A percentile compares a stretch with the other conserved stretches of the same genome.
These are phyloP conservation scores for Diachasma alloeum DNA, from an alignment of 1,140 invertebrate species.

Conservation along the genomic window DNA sequence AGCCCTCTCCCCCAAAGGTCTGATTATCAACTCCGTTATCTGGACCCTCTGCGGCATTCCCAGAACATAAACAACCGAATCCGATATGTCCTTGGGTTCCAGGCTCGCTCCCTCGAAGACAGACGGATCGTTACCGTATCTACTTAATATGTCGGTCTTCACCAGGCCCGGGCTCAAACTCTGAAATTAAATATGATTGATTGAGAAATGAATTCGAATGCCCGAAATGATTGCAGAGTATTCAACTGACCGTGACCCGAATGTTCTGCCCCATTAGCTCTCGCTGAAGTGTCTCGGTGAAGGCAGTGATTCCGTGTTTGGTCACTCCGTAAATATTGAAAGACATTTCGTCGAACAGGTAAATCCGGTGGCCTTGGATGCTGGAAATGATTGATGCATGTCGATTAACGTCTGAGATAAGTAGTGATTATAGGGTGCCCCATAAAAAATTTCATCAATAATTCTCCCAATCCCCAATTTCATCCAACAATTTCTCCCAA, in stretches of 20 bases:
- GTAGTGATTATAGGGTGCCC: too few species aligned
- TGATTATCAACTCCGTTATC: constrained; percentile 59
- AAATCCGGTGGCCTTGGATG: constrained; percentile 57
- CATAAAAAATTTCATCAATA: too few species aligned
- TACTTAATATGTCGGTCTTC: constrained; percentile 25
- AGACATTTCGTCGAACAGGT: constrained; percentile 29
- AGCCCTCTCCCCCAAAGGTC: constrained; percentile 50
- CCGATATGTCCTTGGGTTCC: constrained; percentile 52
- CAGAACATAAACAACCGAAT: constrained; percentile 50
- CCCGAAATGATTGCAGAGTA: neutral
- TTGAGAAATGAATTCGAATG: neutral
- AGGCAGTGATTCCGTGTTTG: constrained; percentile 70
- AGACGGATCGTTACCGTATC: constrained; percentile 41
- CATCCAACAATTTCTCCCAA: too few species aligned
- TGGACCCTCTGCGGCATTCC: constrained; percentile 52
- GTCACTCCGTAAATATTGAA: constrained; percentile 69
- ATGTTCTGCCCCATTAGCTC: constrained; percentile 69
- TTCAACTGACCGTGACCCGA: constrained; percentile 69
- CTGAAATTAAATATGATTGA: constrained; percentile 29
- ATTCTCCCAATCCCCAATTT: too few species aligned
- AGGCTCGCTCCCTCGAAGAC: constrained; percentile 25
- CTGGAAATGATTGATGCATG: constrained; percentile 50
- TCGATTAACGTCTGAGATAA: too few species aligned
- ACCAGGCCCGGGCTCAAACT: constrained; percentile 46
- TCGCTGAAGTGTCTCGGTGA: constrained; percentile 69